Evolutionary conservation across 2,797 vertebrate genomes (phyloP), one percentile per base, ranked within the genome.

Genomic region (Clangula hyemalis): DNA sequence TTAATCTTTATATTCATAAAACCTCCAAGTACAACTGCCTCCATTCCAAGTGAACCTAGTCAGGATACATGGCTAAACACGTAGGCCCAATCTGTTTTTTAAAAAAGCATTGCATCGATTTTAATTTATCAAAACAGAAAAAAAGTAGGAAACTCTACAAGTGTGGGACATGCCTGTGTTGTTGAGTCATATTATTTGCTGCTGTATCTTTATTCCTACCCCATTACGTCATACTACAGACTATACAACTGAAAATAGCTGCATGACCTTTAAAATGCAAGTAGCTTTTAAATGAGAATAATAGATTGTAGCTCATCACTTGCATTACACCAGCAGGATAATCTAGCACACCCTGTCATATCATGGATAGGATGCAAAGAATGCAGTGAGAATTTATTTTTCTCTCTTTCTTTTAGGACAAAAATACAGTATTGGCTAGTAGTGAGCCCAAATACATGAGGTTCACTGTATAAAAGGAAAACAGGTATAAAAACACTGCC

Each of bases 1-100:
- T 95, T 95, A 69, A 96, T 95, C 91, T 96, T 93, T 87, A 90
- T 93, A 87, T 96, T 96, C 90, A 91, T 85, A 90, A 96, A 97
- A 91, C 41, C 65, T 90, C 83, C 58, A 70, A 76, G 69, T 82
- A 95, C 68, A 86, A 60, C 89, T 62, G 32, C 58, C 62, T 95
- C 72, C 17, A 11, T 93, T 96, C 92, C 83, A 92, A 69, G 47
- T 20, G 53, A 78, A 61, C 58, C 54, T 32, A 71, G 87, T 81
- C 91, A 72, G 76, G 38, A 38, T 82, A 57, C 71, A 17, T 38
- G 38, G 58, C 66, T 91, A 85, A 90, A 91, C 56, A 47, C 24
- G 71, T 47, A 64, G 82, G 76, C 54, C 87, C 60, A 76, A 45
- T 36, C 57, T 65, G 39, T 66, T 91, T 86, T 77, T 74, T 78